These are phyloP conservation scores for Oreocharis arfaki DNA, from an alignment of 2,113 vertebrate species.

Conservation along the genomic window DNA sequence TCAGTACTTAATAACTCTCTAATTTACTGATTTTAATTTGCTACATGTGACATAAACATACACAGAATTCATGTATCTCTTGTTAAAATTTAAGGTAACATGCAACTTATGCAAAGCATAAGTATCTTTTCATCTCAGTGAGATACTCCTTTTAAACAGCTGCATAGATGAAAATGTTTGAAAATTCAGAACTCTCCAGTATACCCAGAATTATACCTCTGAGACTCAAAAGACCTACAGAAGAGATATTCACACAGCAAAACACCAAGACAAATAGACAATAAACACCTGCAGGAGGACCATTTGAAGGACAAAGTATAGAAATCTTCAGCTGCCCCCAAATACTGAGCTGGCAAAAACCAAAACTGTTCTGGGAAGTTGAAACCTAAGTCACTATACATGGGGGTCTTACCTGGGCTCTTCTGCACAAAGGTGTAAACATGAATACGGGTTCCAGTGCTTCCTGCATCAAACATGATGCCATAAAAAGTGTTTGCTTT, in stretches of 20 bases:
- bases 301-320: neutral
- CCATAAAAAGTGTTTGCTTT: conserved; percentile 82
- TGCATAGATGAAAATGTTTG: neutral
- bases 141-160: neutral
- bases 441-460: conserved; percentile 95
- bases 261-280: neutral
- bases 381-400: neutral
- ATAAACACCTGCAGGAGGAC: neutral
- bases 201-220: neutral
- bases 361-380: neutral
- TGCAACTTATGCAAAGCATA: fast-evolving
- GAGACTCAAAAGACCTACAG: neutral
- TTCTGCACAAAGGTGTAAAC: conserved; percentile 95
- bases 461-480: conserved; percentile 98
- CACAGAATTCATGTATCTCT: neutral
- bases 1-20: neutral
- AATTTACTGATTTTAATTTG: neutral
- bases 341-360: neutral
- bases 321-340: neutral
- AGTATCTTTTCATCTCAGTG: neutral
- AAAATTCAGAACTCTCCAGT: neutral
- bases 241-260: neutral
- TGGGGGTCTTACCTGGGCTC: conserved; percentile 74
- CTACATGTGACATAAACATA: neutral
- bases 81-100: neutral